phyloP scores from a whole-genome alignment of 2,888 invertebrate genomes.

The Ceraclea dissimilis region DNA sequence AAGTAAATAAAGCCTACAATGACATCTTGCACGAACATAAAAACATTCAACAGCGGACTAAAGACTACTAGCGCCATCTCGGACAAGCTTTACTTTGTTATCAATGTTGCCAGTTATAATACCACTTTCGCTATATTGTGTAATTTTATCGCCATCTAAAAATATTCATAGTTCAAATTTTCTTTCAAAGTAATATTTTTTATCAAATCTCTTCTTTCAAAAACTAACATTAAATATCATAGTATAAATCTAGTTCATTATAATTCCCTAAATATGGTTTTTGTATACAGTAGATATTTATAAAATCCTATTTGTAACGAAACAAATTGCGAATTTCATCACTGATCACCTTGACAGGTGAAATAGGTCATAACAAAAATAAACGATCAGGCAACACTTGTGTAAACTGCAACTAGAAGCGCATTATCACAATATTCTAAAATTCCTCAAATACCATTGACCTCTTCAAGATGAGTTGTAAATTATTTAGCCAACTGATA shows the following conservation, averaged over 20 bases:
- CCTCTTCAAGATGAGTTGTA: not conserved
- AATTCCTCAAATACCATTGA: not conserved
- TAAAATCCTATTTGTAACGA: no score
- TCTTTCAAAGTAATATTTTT: no score
- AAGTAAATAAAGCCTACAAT: constrained; percentile 23
- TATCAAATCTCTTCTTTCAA: no score
- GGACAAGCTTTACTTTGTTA: not conserved
- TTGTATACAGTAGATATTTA: no score
- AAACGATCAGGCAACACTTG: not conserved
- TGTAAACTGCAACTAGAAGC: not conserved
- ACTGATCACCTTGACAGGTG: not conserved
- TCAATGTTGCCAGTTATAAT: not conserved
- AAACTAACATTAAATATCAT: no score
- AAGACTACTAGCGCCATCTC: not conserved
- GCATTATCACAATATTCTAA: not conserved
- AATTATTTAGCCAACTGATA: no score
- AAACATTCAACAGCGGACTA: constrained; percentile 14
- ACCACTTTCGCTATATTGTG: not conserved
- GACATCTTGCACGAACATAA: constrained; percentile 21
- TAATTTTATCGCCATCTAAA: no score
- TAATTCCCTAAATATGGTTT: no score
- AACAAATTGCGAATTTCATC: not conserved
- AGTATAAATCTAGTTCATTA: no score
- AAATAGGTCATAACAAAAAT: not conserved
- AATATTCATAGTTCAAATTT: no score